Percentiles rank a stretch among this genome's conserved stretches.
These are phyloP conservation scores for Lagopus leucura DNA, from an alignment of 2,113 vertebrate species.

Conservation along the genomic window DNA sequence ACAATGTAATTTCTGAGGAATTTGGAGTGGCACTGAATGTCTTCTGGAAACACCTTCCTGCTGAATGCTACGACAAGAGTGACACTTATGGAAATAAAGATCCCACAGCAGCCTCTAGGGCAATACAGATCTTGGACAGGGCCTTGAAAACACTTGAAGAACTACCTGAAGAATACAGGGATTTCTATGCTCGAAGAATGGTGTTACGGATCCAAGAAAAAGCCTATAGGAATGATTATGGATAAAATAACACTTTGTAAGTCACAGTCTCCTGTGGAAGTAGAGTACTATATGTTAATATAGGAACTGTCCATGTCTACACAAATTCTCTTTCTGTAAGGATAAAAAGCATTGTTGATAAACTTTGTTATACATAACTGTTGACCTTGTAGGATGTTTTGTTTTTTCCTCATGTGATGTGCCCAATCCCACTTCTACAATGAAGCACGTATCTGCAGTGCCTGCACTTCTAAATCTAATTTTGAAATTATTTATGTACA, in stretches of 20 bases:
- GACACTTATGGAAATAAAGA: slow-evolving; percentile 97
- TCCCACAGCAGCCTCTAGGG: slow-evolving; percentile 84
- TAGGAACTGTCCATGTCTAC: background rate
- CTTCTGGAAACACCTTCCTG: slow-evolving; percentile 93
- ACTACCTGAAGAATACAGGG: slow-evolving; percentile 89
- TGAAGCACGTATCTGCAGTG: background rate
- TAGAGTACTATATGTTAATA: background rate
- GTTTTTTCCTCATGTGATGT: background rate
- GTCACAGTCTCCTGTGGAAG: background rate
- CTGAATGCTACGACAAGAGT: slow-evolving; percentile 89
- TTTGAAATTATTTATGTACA: background rate
- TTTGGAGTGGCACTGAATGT: slow-evolving; percentile 95
- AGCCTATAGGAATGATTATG: slow-evolving; percentile 75
- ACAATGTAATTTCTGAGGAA: slow-evolving; percentile 91
- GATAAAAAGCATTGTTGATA: background rate
- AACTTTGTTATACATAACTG: background rate
- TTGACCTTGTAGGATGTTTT: background rate
- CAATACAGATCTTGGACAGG: slow-evolving; percentile 89
- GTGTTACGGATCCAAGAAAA: slow-evolving; percentile 88
- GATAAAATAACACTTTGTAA: slow-evolving; percentile 45
- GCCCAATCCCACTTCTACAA: background rate
- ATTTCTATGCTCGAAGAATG: slow-evolving; percentile 96
- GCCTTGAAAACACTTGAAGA: slow-evolving; percentile 87
- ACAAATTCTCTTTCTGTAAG: background rate
- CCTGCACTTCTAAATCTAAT: background rate